Evolutionary conservation across 1,140 invertebrate genomes (phyloP).

Genomic region (Drosophila watanabei): DNA sequence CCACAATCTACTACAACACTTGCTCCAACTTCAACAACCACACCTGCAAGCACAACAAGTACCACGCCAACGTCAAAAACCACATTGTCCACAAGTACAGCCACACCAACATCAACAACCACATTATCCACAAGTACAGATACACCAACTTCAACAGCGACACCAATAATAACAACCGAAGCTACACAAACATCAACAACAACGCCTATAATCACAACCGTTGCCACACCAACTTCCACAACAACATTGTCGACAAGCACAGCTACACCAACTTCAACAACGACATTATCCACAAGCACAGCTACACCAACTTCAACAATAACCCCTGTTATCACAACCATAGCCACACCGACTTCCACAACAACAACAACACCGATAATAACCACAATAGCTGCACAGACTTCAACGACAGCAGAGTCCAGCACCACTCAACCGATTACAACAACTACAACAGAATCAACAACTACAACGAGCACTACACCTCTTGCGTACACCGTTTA

Average conservation of each 20-base stretch:
- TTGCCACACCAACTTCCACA: conserved; percentile 7
- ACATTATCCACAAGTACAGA: background rate
- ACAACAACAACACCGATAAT: background rate
- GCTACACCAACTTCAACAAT: background rate
- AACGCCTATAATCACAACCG: background rate
- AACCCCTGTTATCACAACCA: background rate
- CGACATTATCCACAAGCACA: background rate
- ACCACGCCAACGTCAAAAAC: background rate
- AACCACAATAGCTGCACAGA: background rate
- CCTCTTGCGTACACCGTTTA: conserved; percentile 8
- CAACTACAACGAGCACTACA: conserved; percentile 24
- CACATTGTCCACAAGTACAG: conserved; percentile 6
- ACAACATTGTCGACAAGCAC: conserved; percentile 3
- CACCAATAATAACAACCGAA: background rate
- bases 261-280: background rate
- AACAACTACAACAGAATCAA: conserved; percentile 15
- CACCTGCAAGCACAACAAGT: conserved; percentile 10
- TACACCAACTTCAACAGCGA: background rate
- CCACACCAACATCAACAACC: background rate
- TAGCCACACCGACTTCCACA: conserved; percentile 6
- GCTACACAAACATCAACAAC: conserved; percentile 3
- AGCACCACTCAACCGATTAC: conserved; percentile 3
- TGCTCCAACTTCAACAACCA: conserved; percentile 1
- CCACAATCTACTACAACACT: conserved; percentile 7
- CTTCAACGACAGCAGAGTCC: background rate